A percentile compares a stretch with the other conserved stretches of the same genome.
phyloP scores from a whole-genome alignment of 2,888 invertebrate species.

The Sarcophaga subvicina region DNA sequence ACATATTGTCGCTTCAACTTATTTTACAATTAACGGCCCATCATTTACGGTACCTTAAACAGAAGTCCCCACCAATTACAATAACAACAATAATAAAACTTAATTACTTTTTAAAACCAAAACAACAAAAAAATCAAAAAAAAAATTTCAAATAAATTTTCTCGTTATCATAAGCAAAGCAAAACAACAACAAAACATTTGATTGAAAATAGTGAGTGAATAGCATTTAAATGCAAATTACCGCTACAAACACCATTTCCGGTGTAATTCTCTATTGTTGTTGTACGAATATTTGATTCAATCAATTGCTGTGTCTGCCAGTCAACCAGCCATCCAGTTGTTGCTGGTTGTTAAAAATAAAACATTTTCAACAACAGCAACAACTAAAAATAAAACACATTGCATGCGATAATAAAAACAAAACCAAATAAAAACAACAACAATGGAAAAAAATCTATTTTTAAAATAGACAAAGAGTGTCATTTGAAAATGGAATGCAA shows the following conservation, averaged over 20 bases:
- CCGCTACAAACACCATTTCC: constrained; percentile 57
- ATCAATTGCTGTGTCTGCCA: constrained; percentile 19
- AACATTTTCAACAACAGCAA: constrained; percentile 31
- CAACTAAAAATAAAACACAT: constrained; percentile 44
- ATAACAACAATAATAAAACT: constrained; percentile 1
- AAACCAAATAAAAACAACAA: too few species aligned
- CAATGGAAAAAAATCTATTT: constrained; percentile 49
- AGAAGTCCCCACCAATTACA: not conserved
- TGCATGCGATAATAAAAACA: too few species aligned
- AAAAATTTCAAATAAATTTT: too few species aligned
- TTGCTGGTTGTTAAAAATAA: constrained; percentile 61
- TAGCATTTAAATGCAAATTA: constrained; percentile 46
- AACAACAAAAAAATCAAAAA: not conserved
- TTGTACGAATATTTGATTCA: not conserved
- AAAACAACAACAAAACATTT: not conserved
- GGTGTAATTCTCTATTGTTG: constrained; percentile 32
- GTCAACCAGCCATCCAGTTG: not conserved
- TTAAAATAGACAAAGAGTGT: constrained; percentile 43
- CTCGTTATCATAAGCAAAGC: not conserved
- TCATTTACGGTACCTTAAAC: not conserved
- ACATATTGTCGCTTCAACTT: not conserved
- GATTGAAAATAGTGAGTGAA: constrained; percentile 14
- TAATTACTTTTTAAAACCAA: constrained; percentile 4
- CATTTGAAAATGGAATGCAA: constrained; percentile 48
- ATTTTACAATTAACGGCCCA: not conserved